A percentile compares a stretch with the other conserved stretches of the same genome.
These are phyloP conservation scores for Ctenodactylus gundi DNA, from an alignment of 2,113 vertebrate species.

Conservation along the genomic window DNA sequence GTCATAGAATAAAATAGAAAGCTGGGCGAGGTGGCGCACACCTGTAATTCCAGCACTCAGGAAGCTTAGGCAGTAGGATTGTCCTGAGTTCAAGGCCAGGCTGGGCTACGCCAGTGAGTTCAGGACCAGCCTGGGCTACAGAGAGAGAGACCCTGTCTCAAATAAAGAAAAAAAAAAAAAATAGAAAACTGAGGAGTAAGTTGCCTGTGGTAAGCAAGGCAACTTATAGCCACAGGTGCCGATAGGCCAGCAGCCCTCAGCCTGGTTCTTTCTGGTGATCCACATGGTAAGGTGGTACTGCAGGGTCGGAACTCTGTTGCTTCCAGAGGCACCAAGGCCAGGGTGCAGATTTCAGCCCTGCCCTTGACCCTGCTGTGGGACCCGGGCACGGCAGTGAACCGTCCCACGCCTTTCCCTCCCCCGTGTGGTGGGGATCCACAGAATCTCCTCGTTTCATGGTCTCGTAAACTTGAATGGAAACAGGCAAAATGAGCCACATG, in stretches of 20 bases:
- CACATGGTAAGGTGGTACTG: not conserved
- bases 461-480: not conserved
- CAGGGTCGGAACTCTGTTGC: fast-evolving
- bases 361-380: too few species aligned
- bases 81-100: too few species aligned
- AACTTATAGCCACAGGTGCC: too few species aligned
- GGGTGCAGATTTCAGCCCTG: not conserved
- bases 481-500: not conserved
- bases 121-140: too few species aligned
- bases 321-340: not conserved
- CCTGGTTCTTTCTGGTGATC: not conserved
- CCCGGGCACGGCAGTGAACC: too few species aligned
- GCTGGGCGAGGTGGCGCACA: too few species aligned
- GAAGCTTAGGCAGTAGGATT: too few species aligned
- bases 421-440: not conserved
- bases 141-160: too few species aligned
- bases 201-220: not conserved
- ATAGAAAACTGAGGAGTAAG: fast-evolving
- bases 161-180: too few species aligned
- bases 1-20: not conserved
- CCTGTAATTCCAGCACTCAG: too few species aligned
- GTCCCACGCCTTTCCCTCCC: not conserved
- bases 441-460: not conserved
- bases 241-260: too few species aligned
- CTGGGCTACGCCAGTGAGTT: too few species aligned